These are phyloP conservation scores for Zaprionus nigranus DNA, from an alignment of 1,140 invertebrate genomes.

Conservation along the genomic window DNA sequence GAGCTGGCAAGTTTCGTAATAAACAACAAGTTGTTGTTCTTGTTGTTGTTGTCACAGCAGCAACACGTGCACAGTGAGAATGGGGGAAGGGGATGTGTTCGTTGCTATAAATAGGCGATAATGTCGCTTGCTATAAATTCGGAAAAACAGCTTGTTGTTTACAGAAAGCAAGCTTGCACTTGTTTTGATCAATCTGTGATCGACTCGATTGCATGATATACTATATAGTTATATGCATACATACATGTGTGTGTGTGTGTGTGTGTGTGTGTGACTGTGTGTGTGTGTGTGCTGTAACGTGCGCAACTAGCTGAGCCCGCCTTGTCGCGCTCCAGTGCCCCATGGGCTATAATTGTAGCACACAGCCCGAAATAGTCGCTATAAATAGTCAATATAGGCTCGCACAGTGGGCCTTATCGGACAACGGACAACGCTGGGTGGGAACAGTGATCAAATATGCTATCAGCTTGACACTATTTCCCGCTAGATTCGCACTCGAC, in stretches of 20 bases:
- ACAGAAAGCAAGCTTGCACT: background rate
- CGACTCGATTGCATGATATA: background rate
- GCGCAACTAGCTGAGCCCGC: conserved; percentile 2
- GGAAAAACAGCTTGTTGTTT: background rate
- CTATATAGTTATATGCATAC: background rate
- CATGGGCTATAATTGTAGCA: conserved; percentile 19
- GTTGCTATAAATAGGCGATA: background rate
- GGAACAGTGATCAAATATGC: background rate
- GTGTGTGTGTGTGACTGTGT: background rate
- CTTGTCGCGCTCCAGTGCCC: background rate
- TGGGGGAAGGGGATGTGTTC: background rate
- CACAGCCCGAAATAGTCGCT: conserved; percentile 38
- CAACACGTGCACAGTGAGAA: conserved; percentile 58
- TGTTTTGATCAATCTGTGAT: background rate
- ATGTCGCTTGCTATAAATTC: background rate
- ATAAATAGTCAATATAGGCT: conserved; percentile 27
- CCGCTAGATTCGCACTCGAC: background rate
- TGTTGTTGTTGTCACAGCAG: conserved; percentile 4
- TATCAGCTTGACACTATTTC: conserved; percentile 19
- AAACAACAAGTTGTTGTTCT: conserved; percentile 16
- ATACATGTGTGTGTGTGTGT: background rate
- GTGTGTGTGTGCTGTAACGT: background rate
- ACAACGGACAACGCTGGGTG: background rate
- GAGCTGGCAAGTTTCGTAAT: conserved; percentile 48
- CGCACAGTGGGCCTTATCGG: conserved; percentile 17